These are phyloP conservation scores for Philereme transversata DNA, from an alignment of 2,888 invertebrate genomes.

Conservation along the genomic window DNA sequence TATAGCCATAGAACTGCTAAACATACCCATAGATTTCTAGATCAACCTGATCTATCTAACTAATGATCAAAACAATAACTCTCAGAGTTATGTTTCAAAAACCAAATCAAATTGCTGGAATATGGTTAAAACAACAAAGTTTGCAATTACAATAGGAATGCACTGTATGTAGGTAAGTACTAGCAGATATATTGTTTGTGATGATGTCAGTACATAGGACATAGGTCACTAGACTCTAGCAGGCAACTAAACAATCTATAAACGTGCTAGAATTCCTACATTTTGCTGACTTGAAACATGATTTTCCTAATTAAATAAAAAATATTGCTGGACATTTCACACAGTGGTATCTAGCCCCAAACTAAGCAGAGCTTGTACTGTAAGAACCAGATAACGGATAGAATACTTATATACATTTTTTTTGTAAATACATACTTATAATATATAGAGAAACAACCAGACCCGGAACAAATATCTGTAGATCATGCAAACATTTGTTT, in stretches of 20 bases:
- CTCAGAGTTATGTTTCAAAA: background rate
- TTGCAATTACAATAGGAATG: conserved; percentile 13
- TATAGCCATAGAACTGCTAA: too few species aligned
- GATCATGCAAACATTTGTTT: too few species aligned
- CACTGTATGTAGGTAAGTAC: background rate
- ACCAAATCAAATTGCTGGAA: background rate
- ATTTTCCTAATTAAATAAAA: conserved; percentile 6
- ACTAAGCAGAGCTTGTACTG: too few species aligned
- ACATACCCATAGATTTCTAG: too few species aligned
- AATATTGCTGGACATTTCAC: background rate
- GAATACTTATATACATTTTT: too few species aligned
- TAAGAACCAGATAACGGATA: too few species aligned
- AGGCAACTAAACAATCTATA: conserved; percentile 13
- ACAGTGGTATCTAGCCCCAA: too few species aligned
- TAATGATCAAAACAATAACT: too few species aligned
- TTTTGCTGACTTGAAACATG: background rate
- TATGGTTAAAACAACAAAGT: conserved; percentile 1
- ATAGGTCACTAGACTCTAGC: conserved; percentile 29
- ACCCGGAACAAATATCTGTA: too few species aligned
- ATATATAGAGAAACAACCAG: too few species aligned
- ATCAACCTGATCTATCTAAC: too few species aligned
- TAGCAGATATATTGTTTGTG: conserved; percentile 4
- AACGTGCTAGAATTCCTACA: conserved; percentile 6
- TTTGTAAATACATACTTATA: too few species aligned
- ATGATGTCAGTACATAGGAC: conserved; percentile 31